Evolutionary conservation across 2,888 invertebrate genomes (phyloP), one percentile per base, ranked within the genome.

Genomic region (Stenurella melanura): DNA sequence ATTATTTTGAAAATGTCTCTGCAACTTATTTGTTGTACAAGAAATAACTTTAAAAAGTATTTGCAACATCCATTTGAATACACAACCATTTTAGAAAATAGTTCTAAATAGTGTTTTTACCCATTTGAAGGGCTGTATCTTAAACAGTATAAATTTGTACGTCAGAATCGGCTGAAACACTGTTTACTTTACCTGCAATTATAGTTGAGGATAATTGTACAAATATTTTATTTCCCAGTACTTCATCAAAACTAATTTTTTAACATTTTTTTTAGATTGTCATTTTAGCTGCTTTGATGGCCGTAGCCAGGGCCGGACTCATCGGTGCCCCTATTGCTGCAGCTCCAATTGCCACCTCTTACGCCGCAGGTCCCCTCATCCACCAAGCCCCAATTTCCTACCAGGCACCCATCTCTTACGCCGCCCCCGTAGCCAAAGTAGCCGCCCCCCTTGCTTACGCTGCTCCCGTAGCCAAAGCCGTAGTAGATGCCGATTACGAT

Each of bases 401-500:
- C 58, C 83, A 83, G 38, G 82, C 85, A 69, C 86, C 87, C 50
- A 78, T 84, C 56, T 84, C 86, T 73, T 83, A 84, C n/a, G n/a
- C 50, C n/a, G 50, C 50, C 6, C 50, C 50, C 67, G 86, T 89
- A 68, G 85, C 76, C n/a, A 50, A 50, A n/a, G 50, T 50, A 50
- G n/a, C 15, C 50, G 50, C 50, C n/a, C 50, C 50, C 0, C 50
- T 50, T 0, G 50, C 50, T 50, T n/a, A 17, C n/a, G 50, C 50
- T 4, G 76, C 73, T 18, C 50, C 50, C 12, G 50, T 50, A 1
- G 50, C 50, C 50, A 50, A 50, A n/a, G 78, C 85, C n/a, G 84
- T 84, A 34, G 85, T 86, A 11, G 82, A 85, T 34, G 85, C 87
- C 58, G 87, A 88, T 76, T 88, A 87, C 84, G 88, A 88, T 76